Base-by-base conservation (phyloP, 1,140 invertebrate species). In the Pteromalus puparum region DNA sequence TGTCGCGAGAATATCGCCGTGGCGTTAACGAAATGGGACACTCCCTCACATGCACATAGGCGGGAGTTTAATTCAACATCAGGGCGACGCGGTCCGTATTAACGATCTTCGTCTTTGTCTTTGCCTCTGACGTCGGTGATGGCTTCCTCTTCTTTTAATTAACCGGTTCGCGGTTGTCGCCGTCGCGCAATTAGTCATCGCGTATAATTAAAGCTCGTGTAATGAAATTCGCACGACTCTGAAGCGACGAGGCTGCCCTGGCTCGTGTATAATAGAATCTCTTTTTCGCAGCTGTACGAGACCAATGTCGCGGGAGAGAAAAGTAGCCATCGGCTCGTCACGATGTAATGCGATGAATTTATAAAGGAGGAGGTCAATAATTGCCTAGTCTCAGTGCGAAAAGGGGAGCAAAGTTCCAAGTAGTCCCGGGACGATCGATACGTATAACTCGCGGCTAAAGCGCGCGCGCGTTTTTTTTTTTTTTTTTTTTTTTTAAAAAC, bases 141-240 rank as follows among this genome's bases (percentile, higher is more conserved):
- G 46, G 46, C 46, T 18, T 18, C 13, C 46, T 18, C 46, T 48
- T 48, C 46, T 80, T 80, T 80, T 80, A 80, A 80, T 80, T 70
- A 70, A 26, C 30, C 26, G 26, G 53, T 77, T 77, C 13, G 26
- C 28, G 75, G 48, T 18, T 30, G 48, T 30, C 46, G 38, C 38
- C 38, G 38, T 28, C 26, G 15, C 65, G 18, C 28, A 67, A 78
- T 67, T 78, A 78, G 6, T 61, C 53, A 38, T 67, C 15, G 3
- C 15, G 3, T 18, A 18, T 48, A 48, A 48, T 48, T 48, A 48
- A 15, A 48, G 46, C 13, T 48, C 46, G 15, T 15, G 46, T 48
- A 48, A 48, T 48, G 46, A 48, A 48, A 42, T 42, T 18, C 46
- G 46, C 12, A n/a, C n/a, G n/a, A n/a, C n/a, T n/a, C n/a, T n/a